Conservation (phyloP, 2,797 vertebrate genomes). For the Microcaecilia unicolor region DNA sequence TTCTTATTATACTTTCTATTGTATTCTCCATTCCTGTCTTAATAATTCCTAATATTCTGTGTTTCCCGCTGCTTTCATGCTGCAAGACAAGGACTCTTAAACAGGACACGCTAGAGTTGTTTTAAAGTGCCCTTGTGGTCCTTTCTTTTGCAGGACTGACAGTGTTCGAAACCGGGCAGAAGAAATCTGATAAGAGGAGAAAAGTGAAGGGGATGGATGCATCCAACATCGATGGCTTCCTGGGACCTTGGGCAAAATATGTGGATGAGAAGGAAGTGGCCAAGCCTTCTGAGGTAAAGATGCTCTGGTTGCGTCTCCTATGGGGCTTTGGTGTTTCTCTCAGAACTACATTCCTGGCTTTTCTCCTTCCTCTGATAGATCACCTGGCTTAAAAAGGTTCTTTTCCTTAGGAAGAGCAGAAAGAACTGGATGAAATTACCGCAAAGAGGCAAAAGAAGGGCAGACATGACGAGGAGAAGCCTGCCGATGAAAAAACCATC, state of each 20-base stretch:
- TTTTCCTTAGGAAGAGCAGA: conserved; percentile 80
- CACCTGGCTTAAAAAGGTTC: too few species aligned
- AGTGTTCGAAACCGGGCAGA: conserved; percentile 87
- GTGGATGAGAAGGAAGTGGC: conserved; percentile 87
- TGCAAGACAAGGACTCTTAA: too few species aligned
- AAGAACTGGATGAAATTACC: conserved; percentile 90
- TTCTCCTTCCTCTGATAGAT: too few species aligned
- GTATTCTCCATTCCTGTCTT: too few species aligned
- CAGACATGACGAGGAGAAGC: conserved; percentile 87
- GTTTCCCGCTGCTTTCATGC: too few species aligned
- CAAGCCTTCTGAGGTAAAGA: conserved; percentile 86
- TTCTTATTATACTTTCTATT: too few species aligned
- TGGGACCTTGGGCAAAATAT: conserved; percentile 96
- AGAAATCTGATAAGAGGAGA: conserved; percentile 84
- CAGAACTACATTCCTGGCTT: too few species aligned
- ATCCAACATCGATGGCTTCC: conserved; percentile 82
- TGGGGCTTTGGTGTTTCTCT: background rate
- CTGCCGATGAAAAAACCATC: conserved; percentile 91
- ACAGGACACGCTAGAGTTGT: too few species aligned
- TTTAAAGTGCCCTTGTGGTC: background rate
- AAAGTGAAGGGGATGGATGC: conserved; percentile 92
- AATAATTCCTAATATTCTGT: too few species aligned
- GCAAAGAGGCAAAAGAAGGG: conserved; percentile 97
- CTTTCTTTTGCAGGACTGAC: conserved; percentile 67
- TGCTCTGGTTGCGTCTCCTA: background rate